Conservation (phyloP, 1,140 invertebrate species). For the Cherax quadricarinatus region DNA sequence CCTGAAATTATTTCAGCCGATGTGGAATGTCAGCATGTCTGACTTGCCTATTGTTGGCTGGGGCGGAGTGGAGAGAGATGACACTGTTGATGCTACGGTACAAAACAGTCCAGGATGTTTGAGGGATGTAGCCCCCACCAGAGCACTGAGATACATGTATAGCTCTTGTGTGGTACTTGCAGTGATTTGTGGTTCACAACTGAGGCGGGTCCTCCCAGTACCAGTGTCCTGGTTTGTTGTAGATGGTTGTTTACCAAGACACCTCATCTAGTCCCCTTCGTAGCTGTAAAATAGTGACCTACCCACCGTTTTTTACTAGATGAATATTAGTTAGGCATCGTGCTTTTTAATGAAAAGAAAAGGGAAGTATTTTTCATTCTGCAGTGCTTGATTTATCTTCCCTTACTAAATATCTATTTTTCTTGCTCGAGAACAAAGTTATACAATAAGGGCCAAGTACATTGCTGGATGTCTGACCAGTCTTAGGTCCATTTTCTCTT, state of each 20-base stretch:
- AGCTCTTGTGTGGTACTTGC: slow-evolving; percentile 48
- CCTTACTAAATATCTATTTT: slow-evolving; percentile 70
- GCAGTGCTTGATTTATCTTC: slow-evolving; percentile 70
- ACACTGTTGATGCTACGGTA: slow-evolving; percentile 62
- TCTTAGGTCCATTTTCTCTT: slow-evolving; percentile 55
- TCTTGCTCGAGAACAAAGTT: slow-evolving; percentile 64
- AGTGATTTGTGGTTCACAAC: slow-evolving; percentile 58
- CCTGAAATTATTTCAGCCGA: slow-evolving; percentile 57
- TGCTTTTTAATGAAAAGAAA: slow-evolving; percentile 68
- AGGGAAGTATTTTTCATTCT: slow-evolving; percentile 70
- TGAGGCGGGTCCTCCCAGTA: slow-evolving; percentile 63
- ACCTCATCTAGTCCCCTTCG: slow-evolving; percentile 56
- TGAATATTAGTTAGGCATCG: slow-evolving; percentile 68
- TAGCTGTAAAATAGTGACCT: slow-evolving; percentile 53
- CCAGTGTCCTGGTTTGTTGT: slow-evolving; percentile 60
- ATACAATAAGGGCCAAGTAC: slow-evolving; percentile 58
- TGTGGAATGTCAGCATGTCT: slow-evolving; percentile 37
- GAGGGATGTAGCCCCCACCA: slow-evolving; percentile 44
- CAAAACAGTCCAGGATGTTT: slow-evolving; percentile 64
- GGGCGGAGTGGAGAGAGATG: slow-evolving; percentile 32
- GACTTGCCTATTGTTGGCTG: slow-evolving; percentile 32
- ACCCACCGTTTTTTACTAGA: slow-evolving; percentile 68
- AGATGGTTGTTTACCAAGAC: slow-evolving; percentile 60
- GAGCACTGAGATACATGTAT: slow-evolving; percentile 11
- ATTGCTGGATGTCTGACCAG: slow-evolving; percentile 61